Evolutionary conservation across 2,888 invertebrate species (phyloP).

Genomic region (Tipula vernalis): DNA sequence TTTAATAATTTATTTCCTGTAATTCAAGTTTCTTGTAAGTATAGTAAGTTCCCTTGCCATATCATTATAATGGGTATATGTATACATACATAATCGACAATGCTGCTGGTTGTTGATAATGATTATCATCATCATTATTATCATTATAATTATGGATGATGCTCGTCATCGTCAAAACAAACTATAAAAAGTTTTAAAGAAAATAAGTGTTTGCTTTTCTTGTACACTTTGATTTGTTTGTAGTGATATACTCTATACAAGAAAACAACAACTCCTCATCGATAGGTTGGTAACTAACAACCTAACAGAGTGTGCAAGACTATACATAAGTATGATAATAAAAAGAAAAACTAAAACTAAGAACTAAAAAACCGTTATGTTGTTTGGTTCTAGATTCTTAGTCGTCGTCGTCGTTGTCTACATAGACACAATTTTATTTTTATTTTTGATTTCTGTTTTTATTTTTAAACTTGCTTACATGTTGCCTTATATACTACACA

Average conservation of each 20-base stretch:
- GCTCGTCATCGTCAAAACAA: not conserved
- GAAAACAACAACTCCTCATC: not conserved
- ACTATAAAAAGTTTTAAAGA: not conserved
- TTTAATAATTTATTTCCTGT: not conserved
- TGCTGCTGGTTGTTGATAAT: not conserved
- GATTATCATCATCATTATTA: not conserved
- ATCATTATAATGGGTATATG: not conserved
- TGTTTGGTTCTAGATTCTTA: not conserved
- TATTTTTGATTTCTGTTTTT: not conserved
- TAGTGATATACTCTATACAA: not conserved
- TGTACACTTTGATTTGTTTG: not conserved
- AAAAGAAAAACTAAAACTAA: not conserved
- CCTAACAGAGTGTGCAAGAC: not conserved
- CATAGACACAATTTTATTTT: not conserved
- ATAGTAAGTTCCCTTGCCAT: not conserved
- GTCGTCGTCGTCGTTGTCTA: not conserved
- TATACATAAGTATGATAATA: not conserved
- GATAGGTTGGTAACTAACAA: not conserved
- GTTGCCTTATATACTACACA: not conserved
- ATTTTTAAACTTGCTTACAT: not conserved
- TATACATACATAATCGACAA: not conserved
- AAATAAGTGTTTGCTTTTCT: not conserved
- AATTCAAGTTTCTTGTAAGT: not conserved
- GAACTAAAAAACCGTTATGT: not conserved
- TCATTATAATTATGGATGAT: not conserved